Percentiles rank a stretch among this genome's conserved stretches.
Evolutionary conservation across 2,797 vertebrate genomes (phyloP).

Genomic region (Sebastes itinus): DNA sequence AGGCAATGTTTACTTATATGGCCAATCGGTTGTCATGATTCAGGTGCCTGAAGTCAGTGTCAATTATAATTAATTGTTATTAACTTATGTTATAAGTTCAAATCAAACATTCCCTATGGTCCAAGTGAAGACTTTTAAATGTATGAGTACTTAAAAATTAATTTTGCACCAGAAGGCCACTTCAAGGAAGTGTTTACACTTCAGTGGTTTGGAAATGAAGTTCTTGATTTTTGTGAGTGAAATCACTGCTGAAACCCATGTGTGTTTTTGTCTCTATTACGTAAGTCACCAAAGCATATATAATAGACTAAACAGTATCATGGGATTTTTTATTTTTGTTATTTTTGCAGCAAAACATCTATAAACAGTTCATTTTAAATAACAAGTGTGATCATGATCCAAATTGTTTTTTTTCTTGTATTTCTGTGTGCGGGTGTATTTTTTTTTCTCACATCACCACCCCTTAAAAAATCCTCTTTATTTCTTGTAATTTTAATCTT

Average conservation of each 20-base stretch:
- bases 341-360: neutral
- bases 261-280: neutral
- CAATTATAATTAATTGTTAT: neutral
- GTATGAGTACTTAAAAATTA: neutral
- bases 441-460: neutral
- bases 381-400: neutral
- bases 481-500: neutral
- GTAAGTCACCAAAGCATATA: neutral
- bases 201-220: neutral
- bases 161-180: neutral
- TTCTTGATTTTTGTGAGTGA: neutral
- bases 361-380: neutral
- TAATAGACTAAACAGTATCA: neutral
- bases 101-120: neutral
- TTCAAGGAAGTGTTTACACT: neutral
- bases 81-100: neutral
- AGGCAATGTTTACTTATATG: neutral
- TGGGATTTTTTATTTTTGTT: neutral
- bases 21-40: neutral
- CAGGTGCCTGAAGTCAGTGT: neutral
- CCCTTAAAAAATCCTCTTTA: neutral
- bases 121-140: neutral
- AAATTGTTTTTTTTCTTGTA: neutral
- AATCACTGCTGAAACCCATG: neutral
- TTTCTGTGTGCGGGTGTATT: rapidly evolving